phyloP scores from a whole-genome alignment of 2,888 invertebrate species.

The Pegoplata infirma region DNA sequence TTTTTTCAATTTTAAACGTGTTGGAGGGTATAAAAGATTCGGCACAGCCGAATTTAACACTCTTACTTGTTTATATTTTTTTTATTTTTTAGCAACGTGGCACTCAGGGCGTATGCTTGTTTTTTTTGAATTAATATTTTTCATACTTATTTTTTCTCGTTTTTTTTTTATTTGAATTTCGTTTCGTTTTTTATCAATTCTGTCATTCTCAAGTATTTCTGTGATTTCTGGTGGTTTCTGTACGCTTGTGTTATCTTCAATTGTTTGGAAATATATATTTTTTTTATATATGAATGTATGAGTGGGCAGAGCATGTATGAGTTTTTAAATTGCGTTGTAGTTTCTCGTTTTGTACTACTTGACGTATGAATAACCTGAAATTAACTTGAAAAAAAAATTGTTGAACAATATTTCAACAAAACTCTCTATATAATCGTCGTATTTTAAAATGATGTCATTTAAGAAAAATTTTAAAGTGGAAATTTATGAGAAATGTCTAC shows the following conservation, averaged over 20 bases:
- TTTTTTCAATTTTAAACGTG: no score
- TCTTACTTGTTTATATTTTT: no score
- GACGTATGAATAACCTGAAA: constrained; percentile 61
- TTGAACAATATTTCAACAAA: constrained; percentile 66
- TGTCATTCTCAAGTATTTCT: constrained; percentile 43
- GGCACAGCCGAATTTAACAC: no score
- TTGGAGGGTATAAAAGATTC: no score
- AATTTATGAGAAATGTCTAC: background rate
- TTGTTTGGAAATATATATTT: no score
- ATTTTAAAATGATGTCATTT: constrained; percentile 9
- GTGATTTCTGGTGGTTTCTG: background rate
- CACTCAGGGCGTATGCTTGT: constrained; percentile 73
- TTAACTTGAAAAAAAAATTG: constrained; percentile 51
- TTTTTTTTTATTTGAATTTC: constrained; percentile 59
- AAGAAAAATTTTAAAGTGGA: background rate
- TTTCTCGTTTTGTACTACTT: constrained; percentile 35
- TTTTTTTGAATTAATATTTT: constrained; percentile 59
- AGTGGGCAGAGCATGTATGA: background rate
- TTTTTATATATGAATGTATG: constrained; percentile 11
- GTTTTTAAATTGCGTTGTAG: constrained; percentile 39
- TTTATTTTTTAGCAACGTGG: no score
- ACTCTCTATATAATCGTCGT: constrained; percentile 66
- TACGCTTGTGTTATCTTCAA: background rate
- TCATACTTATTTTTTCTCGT: constrained; percentile 37
- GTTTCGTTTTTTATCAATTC: background rate